A percentile compares a stretch with the other conserved stretches of the same genome.
Evolutionary conservation across 2,888 invertebrate species (phyloP).

Genomic region (Drosophila anomelani): DNA sequence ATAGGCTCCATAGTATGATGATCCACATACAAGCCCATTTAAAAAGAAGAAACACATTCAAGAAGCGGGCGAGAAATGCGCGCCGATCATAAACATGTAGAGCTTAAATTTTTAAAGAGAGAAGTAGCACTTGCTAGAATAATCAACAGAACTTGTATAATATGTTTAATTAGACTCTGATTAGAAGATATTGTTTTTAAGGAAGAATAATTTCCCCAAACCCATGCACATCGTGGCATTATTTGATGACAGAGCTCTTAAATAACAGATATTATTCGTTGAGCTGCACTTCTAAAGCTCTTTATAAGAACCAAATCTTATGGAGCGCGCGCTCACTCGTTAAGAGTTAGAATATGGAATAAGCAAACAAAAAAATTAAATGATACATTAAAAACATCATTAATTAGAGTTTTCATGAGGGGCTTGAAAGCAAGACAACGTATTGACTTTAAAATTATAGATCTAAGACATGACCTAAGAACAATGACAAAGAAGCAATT

Average conservation of each 20-base stretch:
- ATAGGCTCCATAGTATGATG: too few species aligned
- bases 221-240: background rate
- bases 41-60: background rate
- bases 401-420: background rate
- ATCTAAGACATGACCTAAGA: background rate
- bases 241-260: background rate
- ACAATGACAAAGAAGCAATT: background rate
- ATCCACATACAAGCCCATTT: background rate
- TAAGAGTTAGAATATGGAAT: background rate
- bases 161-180: background rate
- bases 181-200: background rate
- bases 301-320: background rate
- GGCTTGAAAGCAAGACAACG: too few species aligned
- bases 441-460: too few species aligned
- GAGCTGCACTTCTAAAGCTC: too few species aligned
- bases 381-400: background rate
- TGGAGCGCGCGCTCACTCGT: background rate
- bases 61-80: background rate
- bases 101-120: background rate
- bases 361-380: background rate
- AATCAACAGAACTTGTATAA: background rate
- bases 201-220: background rate
- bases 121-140: background rate
- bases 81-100: background rate
- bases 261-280: background rate